Evolutionary conservation across 2,888 invertebrate species (phyloP).

Genomic region (Campoletis raptor): DNA sequence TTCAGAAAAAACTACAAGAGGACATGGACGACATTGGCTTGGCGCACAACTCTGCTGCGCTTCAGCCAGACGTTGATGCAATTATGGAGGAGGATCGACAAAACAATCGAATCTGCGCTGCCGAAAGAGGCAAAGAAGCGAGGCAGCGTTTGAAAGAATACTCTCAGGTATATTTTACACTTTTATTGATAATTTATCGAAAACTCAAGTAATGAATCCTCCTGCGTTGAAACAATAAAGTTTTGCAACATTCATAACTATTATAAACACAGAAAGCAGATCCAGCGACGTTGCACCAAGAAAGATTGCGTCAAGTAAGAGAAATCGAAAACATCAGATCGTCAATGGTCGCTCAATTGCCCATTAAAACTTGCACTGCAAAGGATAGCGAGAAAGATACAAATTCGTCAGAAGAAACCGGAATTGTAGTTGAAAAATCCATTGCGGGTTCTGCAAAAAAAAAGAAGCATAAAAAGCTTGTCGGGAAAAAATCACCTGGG

Average conservation of each 20-base stretch:
- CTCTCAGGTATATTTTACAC: constrained; percentile 75
- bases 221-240: background rate
- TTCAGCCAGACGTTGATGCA: constrained; percentile 82
- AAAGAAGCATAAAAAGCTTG: constrained; percentile 62
- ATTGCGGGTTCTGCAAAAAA: constrained; percentile 52
- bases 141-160: constrained; percentile 78
- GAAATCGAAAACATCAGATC: constrained; percentile 85
- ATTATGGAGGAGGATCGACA: constrained; percentile 75
- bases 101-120: constrained; percentile 79
- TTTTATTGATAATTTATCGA: background rate
- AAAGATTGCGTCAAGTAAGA: constrained; percentile 80
- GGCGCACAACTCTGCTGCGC: constrained; percentile 85
- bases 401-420: constrained; percentile 59
- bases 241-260: background rate
- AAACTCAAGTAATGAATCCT: background rate
- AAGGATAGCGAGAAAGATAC: constrained; percentile 51
- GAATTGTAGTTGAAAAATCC: constrained; percentile 27
- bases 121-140: constrained; percentile 84
- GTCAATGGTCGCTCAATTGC: constrained; percentile 81
- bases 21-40: constrained; percentile 86
- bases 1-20: constrained; percentile 86
- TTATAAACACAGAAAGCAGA: constrained; percentile 72
- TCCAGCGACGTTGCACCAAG: constrained; percentile 72
- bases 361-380: constrained; percentile 59
- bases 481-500: constrained; percentile 71